A percentile compares a stretch with the other conserved stretches of the same genome.
Conservation (phyloP, 2,113 vertebrate genomes). For the Ictidomys tridecemlineatus region DNA sequence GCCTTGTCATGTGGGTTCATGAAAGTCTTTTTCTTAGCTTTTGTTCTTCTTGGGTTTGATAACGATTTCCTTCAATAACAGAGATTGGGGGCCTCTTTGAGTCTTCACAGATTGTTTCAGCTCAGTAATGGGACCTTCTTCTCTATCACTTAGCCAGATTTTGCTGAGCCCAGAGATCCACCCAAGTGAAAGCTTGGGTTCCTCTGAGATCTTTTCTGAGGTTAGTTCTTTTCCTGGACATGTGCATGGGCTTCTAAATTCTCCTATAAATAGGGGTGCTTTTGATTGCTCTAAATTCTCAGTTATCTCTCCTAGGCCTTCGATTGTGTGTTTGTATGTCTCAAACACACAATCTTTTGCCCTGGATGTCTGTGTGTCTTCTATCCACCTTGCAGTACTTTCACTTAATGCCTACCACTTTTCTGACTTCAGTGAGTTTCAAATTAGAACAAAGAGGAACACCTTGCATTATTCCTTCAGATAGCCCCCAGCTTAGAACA, state of each 20-base stretch:
- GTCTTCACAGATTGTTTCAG: not conserved
- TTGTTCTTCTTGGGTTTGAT: not conserved
- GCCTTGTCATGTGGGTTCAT: not conserved
- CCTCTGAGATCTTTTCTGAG: not conserved
- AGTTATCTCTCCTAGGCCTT: not conserved
- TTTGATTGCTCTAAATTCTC: not conserved
- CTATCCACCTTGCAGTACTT: not conserved
- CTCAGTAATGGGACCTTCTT: not conserved
- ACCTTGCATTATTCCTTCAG: not conserved
- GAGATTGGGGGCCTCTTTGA: not conserved
- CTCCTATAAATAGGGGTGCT: not conserved
- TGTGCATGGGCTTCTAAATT: not conserved
- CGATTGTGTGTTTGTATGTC: not conserved
- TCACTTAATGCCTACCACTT: not conserved
- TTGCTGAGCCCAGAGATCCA: not conserved
- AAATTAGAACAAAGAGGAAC: not conserved
- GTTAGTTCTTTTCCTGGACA: not conserved
- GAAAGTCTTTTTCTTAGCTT: not conserved
- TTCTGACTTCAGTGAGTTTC: not conserved
- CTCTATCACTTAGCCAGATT: not conserved
- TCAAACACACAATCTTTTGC: not conserved
- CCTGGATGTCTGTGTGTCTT: not conserved
- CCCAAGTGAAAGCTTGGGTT: not conserved
- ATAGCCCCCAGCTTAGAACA: not conserved
- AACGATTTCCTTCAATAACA: not conserved